These are phyloP conservation scores for Tupaia chinensis DNA, from an alignment of 2,113 vertebrate species.

Conservation along the genomic window DNA sequence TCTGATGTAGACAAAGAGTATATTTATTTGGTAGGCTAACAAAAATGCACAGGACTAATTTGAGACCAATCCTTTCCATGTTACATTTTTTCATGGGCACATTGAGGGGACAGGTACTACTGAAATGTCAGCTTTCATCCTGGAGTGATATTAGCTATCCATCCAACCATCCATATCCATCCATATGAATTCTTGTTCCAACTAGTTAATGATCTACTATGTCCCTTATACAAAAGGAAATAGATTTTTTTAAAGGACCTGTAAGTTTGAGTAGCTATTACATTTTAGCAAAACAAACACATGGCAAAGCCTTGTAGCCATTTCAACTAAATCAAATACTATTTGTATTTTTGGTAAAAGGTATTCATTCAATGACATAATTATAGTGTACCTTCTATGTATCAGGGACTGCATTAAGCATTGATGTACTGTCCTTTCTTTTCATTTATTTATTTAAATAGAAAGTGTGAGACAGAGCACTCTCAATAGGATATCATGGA, in stretches of 20 bases:
- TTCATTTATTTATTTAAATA: not conserved
- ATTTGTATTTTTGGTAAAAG: not conserved
- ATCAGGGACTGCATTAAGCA: not conserved
- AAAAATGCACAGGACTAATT: not conserved
- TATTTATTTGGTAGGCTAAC: not conserved
- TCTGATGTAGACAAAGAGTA: not conserved
- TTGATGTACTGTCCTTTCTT: not conserved
- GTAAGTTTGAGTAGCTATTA: not conserved
- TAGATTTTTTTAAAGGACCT: not conserved
- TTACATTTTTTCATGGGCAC: not conserved
- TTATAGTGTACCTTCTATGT: not conserved
- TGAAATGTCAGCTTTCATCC: not conserved
- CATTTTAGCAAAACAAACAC: constrained; percentile 20
- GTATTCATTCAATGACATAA: not conserved
- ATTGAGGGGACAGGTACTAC: not conserved
- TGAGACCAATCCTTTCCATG: not conserved
- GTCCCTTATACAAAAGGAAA: not conserved
- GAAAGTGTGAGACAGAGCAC: too few species aligned
- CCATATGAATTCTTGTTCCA: not conserved
- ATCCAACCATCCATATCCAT: not conserved
- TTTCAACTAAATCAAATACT: constrained; percentile 34
- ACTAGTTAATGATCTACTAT: not conserved
- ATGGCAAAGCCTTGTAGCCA: not conserved
- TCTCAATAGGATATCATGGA: too few species aligned
- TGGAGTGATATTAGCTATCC: not conserved